These are phyloP conservation scores for Hyaena hyaena DNA, from an alignment of 2,113 vertebrate species.

Conservation along the genomic window DNA sequence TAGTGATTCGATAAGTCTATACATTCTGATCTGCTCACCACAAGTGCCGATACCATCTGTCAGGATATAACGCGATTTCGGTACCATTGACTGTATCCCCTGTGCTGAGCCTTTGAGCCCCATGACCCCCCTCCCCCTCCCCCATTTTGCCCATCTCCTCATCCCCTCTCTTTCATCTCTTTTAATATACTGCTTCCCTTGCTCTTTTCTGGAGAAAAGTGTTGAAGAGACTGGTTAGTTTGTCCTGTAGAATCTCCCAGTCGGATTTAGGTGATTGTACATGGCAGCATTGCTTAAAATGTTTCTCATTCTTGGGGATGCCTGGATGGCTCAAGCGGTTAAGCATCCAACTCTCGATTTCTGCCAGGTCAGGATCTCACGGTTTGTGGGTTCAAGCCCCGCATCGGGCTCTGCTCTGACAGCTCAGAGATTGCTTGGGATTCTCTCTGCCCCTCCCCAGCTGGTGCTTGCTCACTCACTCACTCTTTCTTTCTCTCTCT, in stretches of 20 bases:
- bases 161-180: background rate
- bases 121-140: background rate
- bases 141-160: background rate
- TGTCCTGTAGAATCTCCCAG: background rate
- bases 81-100: background rate
- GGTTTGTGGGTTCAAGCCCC: no score
- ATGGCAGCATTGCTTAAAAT: background rate
- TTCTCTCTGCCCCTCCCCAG: no score
- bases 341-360: no score
- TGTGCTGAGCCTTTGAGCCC: background rate
- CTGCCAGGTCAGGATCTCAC: no score
- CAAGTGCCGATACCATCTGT: background rate
- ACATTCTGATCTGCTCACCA: background rate
- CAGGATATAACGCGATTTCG: rapidly evolving
- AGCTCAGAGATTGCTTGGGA: no score
- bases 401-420: no score
- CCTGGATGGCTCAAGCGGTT: no score
- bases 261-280: background rate
- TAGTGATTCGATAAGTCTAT: background rate
- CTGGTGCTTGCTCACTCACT: no score
- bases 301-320: no score
- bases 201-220: background rate
- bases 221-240: background rate
- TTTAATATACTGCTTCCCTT: background rate
- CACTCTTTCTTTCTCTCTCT: no score